These are phyloP conservation scores for Clinocottus analis DNA, from an alignment of 2,113 vertebrate genomes.

Conservation along the genomic window DNA sequence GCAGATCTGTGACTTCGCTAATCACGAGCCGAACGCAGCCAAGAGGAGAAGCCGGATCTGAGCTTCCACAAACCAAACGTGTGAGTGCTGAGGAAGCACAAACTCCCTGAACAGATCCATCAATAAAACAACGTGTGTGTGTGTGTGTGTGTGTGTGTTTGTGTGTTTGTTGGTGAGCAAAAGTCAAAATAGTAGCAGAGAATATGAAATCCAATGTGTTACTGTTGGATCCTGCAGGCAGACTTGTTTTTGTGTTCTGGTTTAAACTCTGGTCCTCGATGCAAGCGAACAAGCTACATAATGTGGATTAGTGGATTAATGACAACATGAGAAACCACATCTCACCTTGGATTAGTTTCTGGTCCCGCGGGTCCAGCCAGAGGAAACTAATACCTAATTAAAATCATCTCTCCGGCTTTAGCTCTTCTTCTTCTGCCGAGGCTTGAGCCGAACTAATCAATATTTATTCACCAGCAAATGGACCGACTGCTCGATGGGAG, in stretches of 20 bases:
- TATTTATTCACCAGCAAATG: not conserved
- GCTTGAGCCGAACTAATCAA: not conserved
- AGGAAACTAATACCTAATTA: not conserved
- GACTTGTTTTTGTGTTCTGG: too few species aligned
- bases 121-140: not conserved
- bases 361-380: not conserved
- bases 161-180: too few species aligned
- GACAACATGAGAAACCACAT: not conserved
- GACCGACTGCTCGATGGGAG: not conserved
- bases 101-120: not conserved
- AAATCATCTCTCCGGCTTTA: not conserved
- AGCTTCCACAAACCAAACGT: not conserved
- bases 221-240: too few species aligned
- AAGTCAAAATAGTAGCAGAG: not conserved
- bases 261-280: not conserved
- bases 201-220: not conserved
- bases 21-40: conserved; percentile 13
- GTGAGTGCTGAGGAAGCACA: not conserved
- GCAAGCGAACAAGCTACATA: not conserved
- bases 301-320: not conserved
- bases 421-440: not conserved
- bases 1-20: conserved; percentile 27
- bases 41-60: conserved; percentile 2
- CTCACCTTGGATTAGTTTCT: not conserved
- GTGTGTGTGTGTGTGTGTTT: too few species aligned